These are phyloP conservation scores for Porites divaricata DNA, from an alignment of 92 coral and sea anemone genomes.

Conservation along the genomic window DNA sequence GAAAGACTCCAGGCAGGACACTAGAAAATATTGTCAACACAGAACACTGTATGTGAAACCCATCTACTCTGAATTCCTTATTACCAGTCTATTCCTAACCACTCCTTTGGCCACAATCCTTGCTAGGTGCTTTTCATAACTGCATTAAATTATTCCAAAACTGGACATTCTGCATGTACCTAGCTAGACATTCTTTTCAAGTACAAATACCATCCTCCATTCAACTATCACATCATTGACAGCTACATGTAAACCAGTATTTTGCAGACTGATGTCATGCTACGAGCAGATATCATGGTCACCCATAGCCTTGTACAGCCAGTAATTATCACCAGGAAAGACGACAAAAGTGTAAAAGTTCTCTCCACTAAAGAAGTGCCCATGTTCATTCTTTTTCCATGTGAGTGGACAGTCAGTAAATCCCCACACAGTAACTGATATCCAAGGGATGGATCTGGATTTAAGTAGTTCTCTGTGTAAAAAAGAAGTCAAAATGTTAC, in stretches of 20 bases:
- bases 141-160: too few species aligned
- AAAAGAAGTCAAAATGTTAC: neutral
- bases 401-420: slow-evolving; percentile 90
- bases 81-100: neutral
- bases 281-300: slow-evolving; percentile 83
- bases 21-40: too few species aligned
- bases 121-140: neutral
- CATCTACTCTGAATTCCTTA: neutral
- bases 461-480: slow-evolving; percentile 6
- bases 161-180: neutral
- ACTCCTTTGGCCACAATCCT: neutral
- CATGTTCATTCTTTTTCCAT: slow-evolving; percentile 90
- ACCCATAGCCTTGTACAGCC: slow-evolving; percentile 84
- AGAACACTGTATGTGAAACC: too few species aligned
- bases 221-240: too few species aligned
- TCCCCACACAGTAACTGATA: slow-evolving; percentile 94
- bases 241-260: neutral
- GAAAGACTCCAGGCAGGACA: too few species aligned
- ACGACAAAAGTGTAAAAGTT: slow-evolving; percentile 87
- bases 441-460: slow-evolving; percentile 68
- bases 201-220: neutral
- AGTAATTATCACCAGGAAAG: slow-evolving; percentile 79
- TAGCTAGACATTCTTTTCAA: neutral
- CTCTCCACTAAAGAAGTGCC: slow-evolving; percentile 82
- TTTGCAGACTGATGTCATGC: neutral